Evolutionary conservation across 2,888 invertebrate species (phyloP).

Genomic region (Diarsia brunnea): DNA sequence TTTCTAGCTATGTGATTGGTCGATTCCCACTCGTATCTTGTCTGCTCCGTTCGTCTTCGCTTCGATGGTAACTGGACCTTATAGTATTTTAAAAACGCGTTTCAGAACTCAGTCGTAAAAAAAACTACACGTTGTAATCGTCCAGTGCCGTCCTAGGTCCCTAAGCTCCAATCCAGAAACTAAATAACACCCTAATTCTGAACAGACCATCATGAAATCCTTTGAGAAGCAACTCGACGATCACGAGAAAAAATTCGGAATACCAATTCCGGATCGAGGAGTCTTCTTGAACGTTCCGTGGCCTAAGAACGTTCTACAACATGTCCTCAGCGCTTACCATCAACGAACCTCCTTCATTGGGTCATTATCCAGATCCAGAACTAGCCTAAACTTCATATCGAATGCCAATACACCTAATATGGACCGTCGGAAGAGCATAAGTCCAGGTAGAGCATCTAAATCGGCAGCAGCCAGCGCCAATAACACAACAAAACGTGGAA

Average conservation of each 20-base stretch:
- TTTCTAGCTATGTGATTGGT: neutral
- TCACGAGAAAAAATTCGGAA: conserved; percentile 87
- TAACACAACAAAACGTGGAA: conserved; percentile 79
- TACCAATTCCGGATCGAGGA: conserved; percentile 79
- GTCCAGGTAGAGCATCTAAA: conserved; percentile 77
- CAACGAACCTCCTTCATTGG: conserved; percentile 88
- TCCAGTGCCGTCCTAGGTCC: conserved; percentile 47
- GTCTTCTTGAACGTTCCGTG: conserved; percentile 83
- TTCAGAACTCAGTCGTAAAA: conserved; percentile 2
- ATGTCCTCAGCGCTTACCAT: conserved; percentile 82
- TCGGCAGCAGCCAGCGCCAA: conserved; percentile 78
- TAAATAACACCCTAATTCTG: conserved; percentile 65
- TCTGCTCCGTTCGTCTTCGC: neutral
- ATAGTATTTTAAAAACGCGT: neutral
- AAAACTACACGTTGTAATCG: conserved; percentile 32
- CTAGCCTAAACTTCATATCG: conserved; percentile 86
- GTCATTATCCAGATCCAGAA: conserved; percentile 90
- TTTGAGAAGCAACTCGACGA: conserved; percentile 86
- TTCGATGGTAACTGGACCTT: neutral
- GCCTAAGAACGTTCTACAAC: conserved; percentile 87
- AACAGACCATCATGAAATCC: conserved; percentile 81
- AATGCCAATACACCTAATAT: conserved; percentile 80
- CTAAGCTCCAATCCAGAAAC: neutral
- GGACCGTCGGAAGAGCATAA: conserved; percentile 81
- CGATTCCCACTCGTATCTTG: neutral